Evolutionary conservation across 2,113 vertebrate genomes (phyloP).

Genomic region (Vombatus ursinus): DNA sequence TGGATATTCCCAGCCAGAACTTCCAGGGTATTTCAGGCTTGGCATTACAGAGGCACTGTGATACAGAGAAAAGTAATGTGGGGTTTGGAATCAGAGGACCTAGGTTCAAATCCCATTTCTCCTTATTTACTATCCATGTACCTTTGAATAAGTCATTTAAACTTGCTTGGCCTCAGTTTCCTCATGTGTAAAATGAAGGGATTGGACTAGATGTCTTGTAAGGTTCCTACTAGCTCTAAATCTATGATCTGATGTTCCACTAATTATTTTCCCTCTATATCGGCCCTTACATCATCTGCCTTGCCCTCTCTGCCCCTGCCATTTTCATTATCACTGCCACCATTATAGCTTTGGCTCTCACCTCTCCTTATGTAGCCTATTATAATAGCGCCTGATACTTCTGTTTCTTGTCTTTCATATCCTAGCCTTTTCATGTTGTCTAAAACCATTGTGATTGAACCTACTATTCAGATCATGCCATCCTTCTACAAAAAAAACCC

Average conservation of each 20-base stretch:
- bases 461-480: background rate
- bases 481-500: background rate
- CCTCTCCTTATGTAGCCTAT: background rate
- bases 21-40: background rate
- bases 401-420: background rate
- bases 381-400: background rate
- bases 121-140: background rate
- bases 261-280: background rate
- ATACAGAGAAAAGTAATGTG: background rate
- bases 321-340: background rate
- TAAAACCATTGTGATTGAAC: background rate
- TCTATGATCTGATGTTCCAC: background rate
- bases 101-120: background rate
- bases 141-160: background rate
- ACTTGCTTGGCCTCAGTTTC: background rate
- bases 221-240: background rate
- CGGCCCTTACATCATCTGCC: background rate
- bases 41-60: background rate
- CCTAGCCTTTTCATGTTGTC: background rate
- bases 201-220: background rate
- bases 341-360: background rate
- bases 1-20: background rate
- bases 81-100: background rate
- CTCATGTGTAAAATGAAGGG: background rate
- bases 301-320: background rate